phyloP scores from a whole-genome alignment of 2,113 vertebrate genomes.

The Gila orcuttii region DNA sequence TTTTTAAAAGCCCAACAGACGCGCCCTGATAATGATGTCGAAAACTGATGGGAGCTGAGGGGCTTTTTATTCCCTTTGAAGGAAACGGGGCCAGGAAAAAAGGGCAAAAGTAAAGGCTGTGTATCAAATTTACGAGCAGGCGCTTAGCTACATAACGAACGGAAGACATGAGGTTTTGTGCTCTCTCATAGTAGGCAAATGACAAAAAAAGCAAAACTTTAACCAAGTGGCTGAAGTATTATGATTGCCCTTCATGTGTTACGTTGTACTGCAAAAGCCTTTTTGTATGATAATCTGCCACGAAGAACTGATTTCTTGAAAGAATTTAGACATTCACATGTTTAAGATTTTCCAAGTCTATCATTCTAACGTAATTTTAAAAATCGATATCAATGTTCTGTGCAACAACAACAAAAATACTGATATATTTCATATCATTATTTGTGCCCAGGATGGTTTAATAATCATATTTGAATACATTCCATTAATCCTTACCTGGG shows the following conservation, averaged over 20 bases:
- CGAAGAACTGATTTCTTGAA: neutral
- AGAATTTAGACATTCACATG: neutral
- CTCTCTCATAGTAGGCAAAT: slow-evolving; percentile 40
- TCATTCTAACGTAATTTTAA: neutral
- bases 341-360: neutral
- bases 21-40: slow-evolving; percentile 56
- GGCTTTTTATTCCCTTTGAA: slow-evolving; percentile 57
- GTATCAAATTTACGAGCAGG: slow-evolving; percentile 50
- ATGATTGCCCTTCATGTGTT: slow-evolving; percentile 5
- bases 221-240: slow-evolving; percentile 32
- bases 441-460: neutral
- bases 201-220: slow-evolving; percentile 38
- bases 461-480: neutral
- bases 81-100: slow-evolving; percentile 20
- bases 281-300: neutral
- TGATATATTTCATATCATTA: too few species aligned
- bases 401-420: neutral
- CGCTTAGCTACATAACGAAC: slow-evolving; percentile 45
- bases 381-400: neutral
- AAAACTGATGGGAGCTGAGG: slow-evolving; percentile 64
- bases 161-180: slow-evolving; percentile 35
- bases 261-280: neutral
- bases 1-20: slow-evolving; percentile 60
- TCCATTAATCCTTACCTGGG: neutral
- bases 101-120: slow-evolving; percentile 44